Evolutionary conservation across 2,888 invertebrate genomes (phyloP), one percentile per base, ranked within the genome.

Genomic region (Julus scanicus): DNA sequence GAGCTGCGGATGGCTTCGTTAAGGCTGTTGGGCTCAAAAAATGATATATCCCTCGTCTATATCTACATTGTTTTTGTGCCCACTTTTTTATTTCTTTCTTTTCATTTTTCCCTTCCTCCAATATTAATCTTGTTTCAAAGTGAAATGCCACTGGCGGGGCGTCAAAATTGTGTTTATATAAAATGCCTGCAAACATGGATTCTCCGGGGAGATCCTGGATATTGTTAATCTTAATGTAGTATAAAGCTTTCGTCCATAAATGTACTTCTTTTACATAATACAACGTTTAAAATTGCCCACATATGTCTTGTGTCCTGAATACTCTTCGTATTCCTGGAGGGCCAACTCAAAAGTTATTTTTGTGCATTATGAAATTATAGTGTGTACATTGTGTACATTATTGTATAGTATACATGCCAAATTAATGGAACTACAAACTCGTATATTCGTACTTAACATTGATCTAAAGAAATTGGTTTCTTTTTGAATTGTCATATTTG

Each of bases 151-250:
- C 80, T 80, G 80, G 80, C 80, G 15, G 37, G 80, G 80, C 80
- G 80, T 80, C 80, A 80, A 80, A 80, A 80, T 80, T 80, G 80
- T 71, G 71, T 80, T 80, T 80, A 80, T 80, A 80, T 37, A 80
- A 80, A 80, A 80, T 39, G 80, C 80, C 80, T 80, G 80, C 80
- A 80, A 80, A 80, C 80, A 80, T 37, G 80, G 29, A 15, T 29
- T 80, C 80, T 80, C 37, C 80, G 37, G 80, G 80, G 80, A 80
- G 37, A 37, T 80, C 37, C 29, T 37, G 29, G 80, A 80, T 80
- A 20, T 71, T 71, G 63, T 20, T 71, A 80, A 80, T 80, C 37
- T 11, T 80, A 39, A 80, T 80, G 29, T 37, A 11, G 80, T 13
- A 80, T 80, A 80, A 39, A 80, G 80, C 80, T 39, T 37, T 80